Percentiles rank a stretch among this genome's conserved stretches.
These are phyloP conservation scores for Drosophila paranaensis DNA, from an alignment of 2,888 invertebrate species.

Conservation along the genomic window DNA sequence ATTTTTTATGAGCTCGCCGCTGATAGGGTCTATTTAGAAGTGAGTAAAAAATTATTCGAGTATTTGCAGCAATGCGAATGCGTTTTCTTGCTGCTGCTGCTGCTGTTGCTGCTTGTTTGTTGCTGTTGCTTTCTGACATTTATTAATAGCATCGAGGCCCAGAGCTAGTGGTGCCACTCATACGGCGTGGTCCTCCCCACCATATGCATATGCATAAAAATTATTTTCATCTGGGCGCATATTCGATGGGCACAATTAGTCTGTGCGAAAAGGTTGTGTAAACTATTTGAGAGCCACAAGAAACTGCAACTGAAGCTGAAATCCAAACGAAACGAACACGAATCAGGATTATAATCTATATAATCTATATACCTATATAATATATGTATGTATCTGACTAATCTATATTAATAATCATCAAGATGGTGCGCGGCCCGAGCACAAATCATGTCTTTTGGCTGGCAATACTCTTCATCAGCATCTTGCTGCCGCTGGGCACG, in stretches of 20 bases:
- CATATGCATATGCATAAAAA: conserved; percentile 31
- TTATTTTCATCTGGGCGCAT: conserved; percentile 46
- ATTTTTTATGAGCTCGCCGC: conserved; percentile 16
- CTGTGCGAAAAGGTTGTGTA: conserved; percentile 55
- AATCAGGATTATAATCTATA: conserved; percentile 23
- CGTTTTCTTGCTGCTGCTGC: background rate
- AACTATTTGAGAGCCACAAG: conserved; percentile 38
- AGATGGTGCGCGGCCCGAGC: conserved; percentile 28
- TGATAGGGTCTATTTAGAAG: conserved; percentile 43
- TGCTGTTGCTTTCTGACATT: conserved; percentile 10
- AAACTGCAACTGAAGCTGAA: background rate
- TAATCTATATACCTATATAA: background rate
- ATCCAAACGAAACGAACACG: background rate
- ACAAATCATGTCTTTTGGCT: conserved; percentile 38
- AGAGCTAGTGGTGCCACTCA: conserved; percentile 37
- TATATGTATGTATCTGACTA: background rate
- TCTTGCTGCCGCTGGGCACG: conserved; percentile 46
- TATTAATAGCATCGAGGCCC: conserved; percentile 64
- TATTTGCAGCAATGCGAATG: conserved; percentile 35
- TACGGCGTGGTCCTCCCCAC: conserved; percentile 5
- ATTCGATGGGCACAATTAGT: conserved; percentile 52
- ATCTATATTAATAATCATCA: conserved; percentile 1
- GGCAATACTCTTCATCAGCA: conserved; percentile 42
- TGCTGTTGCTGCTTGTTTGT: background rate
- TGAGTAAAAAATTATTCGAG: conserved; percentile 50